phyloP scores from a whole-genome alignment of 2,888 invertebrate genomes.

The Rotaria sp. region DNA sequence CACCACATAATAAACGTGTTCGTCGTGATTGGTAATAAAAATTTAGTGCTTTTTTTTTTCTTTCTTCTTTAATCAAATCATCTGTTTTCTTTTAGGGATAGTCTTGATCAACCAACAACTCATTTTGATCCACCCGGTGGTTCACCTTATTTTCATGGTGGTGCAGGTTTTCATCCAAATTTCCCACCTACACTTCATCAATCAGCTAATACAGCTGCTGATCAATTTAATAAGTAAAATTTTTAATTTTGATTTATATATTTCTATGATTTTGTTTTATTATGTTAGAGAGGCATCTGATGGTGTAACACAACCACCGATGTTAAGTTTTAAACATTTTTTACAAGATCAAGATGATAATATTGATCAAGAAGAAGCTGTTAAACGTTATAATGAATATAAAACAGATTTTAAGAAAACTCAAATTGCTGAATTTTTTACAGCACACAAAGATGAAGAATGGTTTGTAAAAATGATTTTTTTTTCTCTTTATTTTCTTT shows the following conservation, averaged over 20 bases:
- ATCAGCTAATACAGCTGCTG: background rate
- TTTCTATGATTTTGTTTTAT: background rate
- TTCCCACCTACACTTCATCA: background rate
- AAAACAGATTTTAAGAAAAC: constrained; percentile 90
- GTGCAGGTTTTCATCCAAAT: constrained; percentile 31
- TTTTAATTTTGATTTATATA: background rate
- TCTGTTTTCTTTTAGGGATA: constrained; percentile 19
- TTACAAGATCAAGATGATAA: constrained; percentile 90
- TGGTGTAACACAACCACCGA: constrained; percentile 75
- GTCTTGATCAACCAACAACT: constrained; percentile 8
- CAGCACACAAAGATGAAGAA: constrained; percentile 98
- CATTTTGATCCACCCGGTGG: background rate
- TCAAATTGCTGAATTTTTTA: constrained; percentile 94
- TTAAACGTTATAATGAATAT: constrained; percentile 93
- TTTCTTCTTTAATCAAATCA: too few species aligned
- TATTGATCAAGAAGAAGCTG: constrained; percentile 84
- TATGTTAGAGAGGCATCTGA: constrained; percentile 44
- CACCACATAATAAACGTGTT: constrained; percentile 53
- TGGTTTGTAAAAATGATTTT: constrained; percentile 66
- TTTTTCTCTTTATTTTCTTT: background rate
- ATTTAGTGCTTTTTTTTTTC: background rate
- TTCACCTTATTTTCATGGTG: constrained; percentile 23
- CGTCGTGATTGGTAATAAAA: constrained; percentile 51
- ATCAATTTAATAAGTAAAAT: background rate
- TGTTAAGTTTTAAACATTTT: constrained; percentile 94